Base-by-base conservation (phyloP, 2,113 vertebrate species). In the Narcine bancroftii region DNA sequence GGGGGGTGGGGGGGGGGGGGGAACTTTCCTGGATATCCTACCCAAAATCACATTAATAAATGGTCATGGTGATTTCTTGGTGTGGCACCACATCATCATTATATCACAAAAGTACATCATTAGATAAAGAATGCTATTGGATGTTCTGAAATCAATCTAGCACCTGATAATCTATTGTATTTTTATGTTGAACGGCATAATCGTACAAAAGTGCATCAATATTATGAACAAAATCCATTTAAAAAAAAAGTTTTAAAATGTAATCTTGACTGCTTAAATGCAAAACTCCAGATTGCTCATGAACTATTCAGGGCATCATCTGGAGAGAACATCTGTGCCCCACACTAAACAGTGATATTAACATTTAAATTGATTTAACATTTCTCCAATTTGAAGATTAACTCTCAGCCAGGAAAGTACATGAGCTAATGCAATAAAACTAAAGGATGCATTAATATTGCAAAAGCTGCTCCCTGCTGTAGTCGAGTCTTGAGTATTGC, bases 331-430 rank as follows among this genome's bases (percentile, higher is more conserved):
- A 87, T 87, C 81, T 87, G 81, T 87, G 81, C 33, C 50, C 56
- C 81, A 60, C 81, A 36, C 81, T 87, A 50, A 87, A 36, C n/a
- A 9, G 21, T 15, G 50, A 36, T 87, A 87, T 87, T 87, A 87
- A 53, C 81, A 87, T 87, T 87, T 87, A 60, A 87, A 87, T 87
- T 87, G 81, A 87, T 53, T n/a, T 87, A 87, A 87, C 81, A 87
- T 4, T 87, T 50, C 53, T 87, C 81, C 81, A 63, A 87, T 63
- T 87, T 60, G 36, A 87, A 56, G 81, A 87, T 87, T 87, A 87
- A 87, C 53, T 36, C 81, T 87, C 53, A 60, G 53, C n/a, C 56
- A 21, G n/a, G 81, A n/a, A 87, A 63, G 53, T 56, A 36, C 33
- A 87, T 7, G 19, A 87, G 81, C 81, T 36, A 63, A 19, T 87